Base-by-base conservation (phyloP, 1,140 invertebrate species). In the Lasioglossum baleicum region DNA sequence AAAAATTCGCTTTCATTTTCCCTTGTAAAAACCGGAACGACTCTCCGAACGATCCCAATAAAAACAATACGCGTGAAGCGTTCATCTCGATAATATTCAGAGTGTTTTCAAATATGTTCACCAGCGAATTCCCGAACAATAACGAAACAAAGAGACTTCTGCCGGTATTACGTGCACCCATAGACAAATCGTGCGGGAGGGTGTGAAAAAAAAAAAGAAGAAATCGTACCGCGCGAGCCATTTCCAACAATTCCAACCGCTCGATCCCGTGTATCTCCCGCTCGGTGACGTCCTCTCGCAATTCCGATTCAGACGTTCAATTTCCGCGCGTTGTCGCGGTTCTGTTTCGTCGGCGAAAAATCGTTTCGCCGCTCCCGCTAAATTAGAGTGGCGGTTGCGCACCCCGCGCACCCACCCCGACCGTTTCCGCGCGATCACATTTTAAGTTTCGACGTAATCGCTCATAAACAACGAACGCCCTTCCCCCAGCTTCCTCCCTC, bases 281-380 rank as follows among this genome's bases (percentile, higher is more conserved):
- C 26, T 35, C 13, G 22, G 22, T 63, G 26, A 26, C 60, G n/a
- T 13, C 61, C 26, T 31, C n/a, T 26, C n/a, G 22, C 42, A 26
- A 51, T 67, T 26, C n/a, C 65, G 65, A 51, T 48, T 66, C 42
- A 67, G 44, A 51, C n/a, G 65, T 51, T 51, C 65, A 51, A 51
- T 67, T 22, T 67, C 17, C 65, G 48, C 42, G n/a, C n/a, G 65
- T 40, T n/a, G 42, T 51, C 51, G 51, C 13, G 51, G 51, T 5
- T 10, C 44, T 44, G 44, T 26, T 67, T 17, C 65, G 42, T 26
- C 4, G 3, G 20, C 42, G 42, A 51, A 67, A 67, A 67, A 51
- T 51, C 20, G 42, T 51, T 67, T 26, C n/a, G 11, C n/a, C 10
- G 17, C 3, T n/a, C 0, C 61, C 11, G 11, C 11, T 67, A 67